Percentiles rank a stretch among this genome's conserved stretches.
Evolutionary conservation across 2,888 invertebrate species (phyloP).

Genomic region (Capitulum mitella): DNA sequence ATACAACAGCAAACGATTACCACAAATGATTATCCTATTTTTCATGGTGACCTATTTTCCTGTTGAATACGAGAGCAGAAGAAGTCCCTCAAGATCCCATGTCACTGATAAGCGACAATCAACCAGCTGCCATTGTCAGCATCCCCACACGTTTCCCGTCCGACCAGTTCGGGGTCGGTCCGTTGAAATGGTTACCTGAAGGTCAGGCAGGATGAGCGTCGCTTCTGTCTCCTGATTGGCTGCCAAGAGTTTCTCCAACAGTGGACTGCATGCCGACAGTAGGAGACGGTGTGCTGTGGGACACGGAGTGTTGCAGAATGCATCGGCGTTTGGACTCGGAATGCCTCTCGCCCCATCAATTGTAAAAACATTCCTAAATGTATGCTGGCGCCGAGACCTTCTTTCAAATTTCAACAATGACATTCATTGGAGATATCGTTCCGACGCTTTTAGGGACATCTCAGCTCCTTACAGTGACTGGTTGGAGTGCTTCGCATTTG

Average conservation of each 20-base stretch:
- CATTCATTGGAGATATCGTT: not conserved
- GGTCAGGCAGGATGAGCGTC: constrained; percentile 16
- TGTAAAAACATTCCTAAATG: too few relatives aligned
- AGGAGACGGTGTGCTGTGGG: not conserved
- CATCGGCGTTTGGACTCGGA: too few relatives aligned
- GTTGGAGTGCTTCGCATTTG: not conserved
- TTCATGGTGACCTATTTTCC: too few relatives aligned
- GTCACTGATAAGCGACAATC: too few relatives aligned
- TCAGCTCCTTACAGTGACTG: not conserved
- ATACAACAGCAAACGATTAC: too few relatives aligned
- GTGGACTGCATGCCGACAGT: not conserved
- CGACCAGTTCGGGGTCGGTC: not conserved
- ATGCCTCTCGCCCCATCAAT: too few relatives aligned
- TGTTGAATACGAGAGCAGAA: too few relatives aligned
- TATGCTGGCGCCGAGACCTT: not conserved
- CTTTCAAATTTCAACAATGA: not conserved
- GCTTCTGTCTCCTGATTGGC: not conserved
- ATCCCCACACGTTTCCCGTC: too few relatives aligned
- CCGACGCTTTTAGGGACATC: not conserved
- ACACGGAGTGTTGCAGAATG: not conserved
- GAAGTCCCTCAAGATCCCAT: too few relatives aligned
- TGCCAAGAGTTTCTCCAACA: not conserved
- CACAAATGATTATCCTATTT: too few relatives aligned
- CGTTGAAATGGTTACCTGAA: not conserved
- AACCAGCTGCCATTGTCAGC: too few relatives aligned